Base-by-base conservation (phyloP, 2,113 vertebrate species). In the Carassius gibelio region DNA sequence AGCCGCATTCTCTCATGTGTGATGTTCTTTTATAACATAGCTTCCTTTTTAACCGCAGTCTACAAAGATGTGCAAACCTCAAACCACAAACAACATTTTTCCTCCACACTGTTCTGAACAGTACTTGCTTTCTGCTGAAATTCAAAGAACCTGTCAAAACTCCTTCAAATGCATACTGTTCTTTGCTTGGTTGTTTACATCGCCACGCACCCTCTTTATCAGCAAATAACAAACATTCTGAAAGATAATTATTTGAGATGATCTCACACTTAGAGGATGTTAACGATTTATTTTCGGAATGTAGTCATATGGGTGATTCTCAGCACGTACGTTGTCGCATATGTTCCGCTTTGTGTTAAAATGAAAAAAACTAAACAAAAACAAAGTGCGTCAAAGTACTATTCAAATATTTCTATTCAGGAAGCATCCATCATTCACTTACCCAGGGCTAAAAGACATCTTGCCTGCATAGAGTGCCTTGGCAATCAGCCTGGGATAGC, bases 251-350 rank as follows among this genome's bases (percentile, higher is more conserved):
- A 78, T 80, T 66, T 62, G n/a, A 81, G 78, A 48, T 66, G 36
- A 50, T 81, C 62, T 66, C 79, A 64, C 78, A 50, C 78, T 61
- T 80, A 26, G 23, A 64, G 38, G 17, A 30, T 15, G 1, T 81
- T 85, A n/a, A 21, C 15, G 21, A 9, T 59, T 48, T 69, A 85
- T 72, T 85, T 79, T 85, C 9, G 10, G 52, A 79, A 57, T 6
- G n/a, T 13, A 38, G 84, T 77, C 84, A 72, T 85, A 75, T 59
- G 84, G 84, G 68, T 30, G 42, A 68, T 68, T 81, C 61, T 26
- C 23, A 48, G 42, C 88, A 86, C 90, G 92, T 92, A 90, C 84
- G 81, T 88, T 52, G 45, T 50, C 6, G 64, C 84, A 85, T 85
- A 85, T 85, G 78, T 75, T 75, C 45, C 21, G 74, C 66, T 74